phyloP scores from a whole-genome alignment of 2,113 vertebrate genomes.

The Gnathonemus longibarbis region DNA sequence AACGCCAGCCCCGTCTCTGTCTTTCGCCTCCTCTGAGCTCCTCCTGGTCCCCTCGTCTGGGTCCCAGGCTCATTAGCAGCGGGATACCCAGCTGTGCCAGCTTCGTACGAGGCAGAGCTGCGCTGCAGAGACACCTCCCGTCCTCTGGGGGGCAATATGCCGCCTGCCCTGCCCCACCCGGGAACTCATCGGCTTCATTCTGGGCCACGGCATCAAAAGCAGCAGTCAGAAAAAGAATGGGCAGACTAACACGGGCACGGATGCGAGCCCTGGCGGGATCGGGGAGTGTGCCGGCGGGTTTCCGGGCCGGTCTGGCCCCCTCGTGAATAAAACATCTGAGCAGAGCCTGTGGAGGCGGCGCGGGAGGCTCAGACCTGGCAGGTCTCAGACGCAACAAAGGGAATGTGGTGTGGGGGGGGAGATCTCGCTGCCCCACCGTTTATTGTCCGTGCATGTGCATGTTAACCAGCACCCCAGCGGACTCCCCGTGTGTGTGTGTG shows the following conservation, averaged over 20 bases:
- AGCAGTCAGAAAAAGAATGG: not conserved
- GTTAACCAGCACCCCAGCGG: not conserved
- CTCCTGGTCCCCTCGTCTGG: not conserved
- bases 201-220: not conserved
- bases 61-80: not conserved
- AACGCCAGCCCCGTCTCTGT: not conserved
- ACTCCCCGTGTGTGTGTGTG: not conserved
- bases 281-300: not conserved
- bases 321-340: constrained; percentile 45
- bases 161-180: not conserved
- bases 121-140: not conserved
- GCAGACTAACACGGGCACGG: not conserved
- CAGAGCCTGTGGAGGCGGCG: constrained; percentile 7
- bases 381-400: constrained; percentile 20
- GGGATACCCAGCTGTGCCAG: not conserved
- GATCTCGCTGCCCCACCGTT: not conserved
- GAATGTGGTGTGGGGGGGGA: not conserved
- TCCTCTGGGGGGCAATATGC: not conserved
- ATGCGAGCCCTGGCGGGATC: not conserved
- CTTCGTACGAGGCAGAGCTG: not conserved
- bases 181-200: not conserved
- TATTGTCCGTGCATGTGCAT: not conserved
- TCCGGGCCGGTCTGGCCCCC: not conserved
- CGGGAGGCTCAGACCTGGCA: constrained; percentile 26
- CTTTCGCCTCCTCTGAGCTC: not conserved